Evolutionary conservation across 2,888 invertebrate species (phyloP), one percentile per base, ranked within the genome.

Genomic region (Nebria salina): DNA sequence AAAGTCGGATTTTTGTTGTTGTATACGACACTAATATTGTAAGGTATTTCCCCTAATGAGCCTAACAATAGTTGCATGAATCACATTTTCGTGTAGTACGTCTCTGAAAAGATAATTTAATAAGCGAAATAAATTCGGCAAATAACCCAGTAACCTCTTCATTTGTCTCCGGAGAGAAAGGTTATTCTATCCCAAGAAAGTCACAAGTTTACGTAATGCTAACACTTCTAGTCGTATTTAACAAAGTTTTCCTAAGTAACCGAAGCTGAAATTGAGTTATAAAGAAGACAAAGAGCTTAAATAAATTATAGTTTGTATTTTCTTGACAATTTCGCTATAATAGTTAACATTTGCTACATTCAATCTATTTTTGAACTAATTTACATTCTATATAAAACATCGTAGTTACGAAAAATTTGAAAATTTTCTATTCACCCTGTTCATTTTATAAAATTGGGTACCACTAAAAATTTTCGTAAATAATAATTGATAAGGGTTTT

Each of bases 111-210:
- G 15, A 26, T 72, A 80, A 80, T 80, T 80, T 80, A 80, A 80
- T 80, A 80, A 80, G 75, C 75, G 70, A 75, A 70, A 41, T 70
- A 80, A 80, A 75, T 80, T 75, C 26, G 80, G 75, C 26, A 80
- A 80, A 80, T 70, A 68, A 25, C 75, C 74, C 70, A 75, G 80
- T 80, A 20, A 34, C 34, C 75, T 80, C 75, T 72, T 75, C 75
- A 72, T 75, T 66, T 75, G 64, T 72, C 34, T 34, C 34, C 4
- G 2, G 34, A 34, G 34, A 75, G 7, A 20, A 26, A 75, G 80
- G 75, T 80, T 80, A 80, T 75, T 75, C 80, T 80, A 68, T 75
- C 80, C 80, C 75, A 75, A 80, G 80, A 80, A 79, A 80, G 79
- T 68, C 74, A 68, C 74, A 79, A 79, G 75, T 80, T 75, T 80